Base-by-base conservation (phyloP, 2,888 invertebrate species). In the Drosophila prostipennis region DNA sequence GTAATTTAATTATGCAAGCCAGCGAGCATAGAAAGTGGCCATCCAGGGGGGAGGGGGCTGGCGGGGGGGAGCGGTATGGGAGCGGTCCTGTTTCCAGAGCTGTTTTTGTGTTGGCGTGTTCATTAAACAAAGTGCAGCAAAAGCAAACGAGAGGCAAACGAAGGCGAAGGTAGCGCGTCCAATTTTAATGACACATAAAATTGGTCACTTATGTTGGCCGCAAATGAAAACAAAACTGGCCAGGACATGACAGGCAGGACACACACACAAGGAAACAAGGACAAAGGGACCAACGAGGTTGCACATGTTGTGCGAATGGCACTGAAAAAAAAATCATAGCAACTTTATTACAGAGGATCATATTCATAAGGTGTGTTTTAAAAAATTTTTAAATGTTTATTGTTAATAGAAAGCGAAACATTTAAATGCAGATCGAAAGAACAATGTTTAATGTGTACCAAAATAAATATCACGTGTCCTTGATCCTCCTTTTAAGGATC, bases 151-250 rank as follows among this genome's bases (percentile, higher is more conserved):
- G 72, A 54, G 53, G 58, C 69, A 69, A 69, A 39, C 45, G 23
- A 43, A 39, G 52, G 51, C 72, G 43, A 57, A 53, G 73, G 73
- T 48, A 71, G 73, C 64, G 81, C 78, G 87, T 87, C 80, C 80
- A 80, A 83, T 89, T 89, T 89, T 89, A 89, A 89, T 88, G 89
- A 80, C 85, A 88, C 89, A 88, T 89, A 80, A 87, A 87, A 89
- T 87, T 87, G 87, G 87, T 89, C 89, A 89, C 89, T 87, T 87
- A 89, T 80, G 87, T 76, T 76, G 59, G 76, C 76, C 78, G 69
- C 87, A 82, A 65, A 87, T 85, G 87, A 82, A 87, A 87, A 82
- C 87, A 82, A 82, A 87, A 82, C 82, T 85, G 82, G 72, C 79
- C 87, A 79, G 87, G 80, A 87, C 88, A 83, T 87, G 82, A 85